Conservation (phyloP, 2,113 vertebrate species). For the Pygoscelis antarcticus region DNA sequence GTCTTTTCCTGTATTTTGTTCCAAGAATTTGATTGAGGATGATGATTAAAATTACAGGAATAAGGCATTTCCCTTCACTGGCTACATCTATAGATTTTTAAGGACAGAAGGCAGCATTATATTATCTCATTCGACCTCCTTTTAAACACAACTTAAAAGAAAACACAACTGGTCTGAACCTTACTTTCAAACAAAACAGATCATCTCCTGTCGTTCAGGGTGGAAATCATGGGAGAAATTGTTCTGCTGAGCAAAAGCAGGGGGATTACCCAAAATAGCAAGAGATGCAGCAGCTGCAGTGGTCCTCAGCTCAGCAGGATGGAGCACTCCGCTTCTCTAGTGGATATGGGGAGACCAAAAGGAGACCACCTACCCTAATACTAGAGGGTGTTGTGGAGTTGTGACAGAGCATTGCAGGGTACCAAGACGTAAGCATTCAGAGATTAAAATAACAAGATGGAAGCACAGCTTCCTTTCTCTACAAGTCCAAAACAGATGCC, state of each 20-base stretch:
- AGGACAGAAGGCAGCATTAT: neutral
- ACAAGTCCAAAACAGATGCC: neutral
- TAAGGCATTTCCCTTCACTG: neutral
- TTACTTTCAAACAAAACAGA: neutral
- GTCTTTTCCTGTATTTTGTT: neutral
- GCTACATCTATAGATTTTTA: neutral
- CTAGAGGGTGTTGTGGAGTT: neutral
- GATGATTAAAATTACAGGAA: neutral
- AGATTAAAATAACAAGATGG: neutral
- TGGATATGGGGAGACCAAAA: rapidly evolving
- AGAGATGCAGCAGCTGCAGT: neutral
- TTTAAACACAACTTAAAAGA: neutral
- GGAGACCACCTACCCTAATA: neutral
- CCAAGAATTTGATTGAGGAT: neutral
- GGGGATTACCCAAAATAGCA: neutral
- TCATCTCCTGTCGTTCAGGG: neutral
- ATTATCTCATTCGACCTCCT: neutral
- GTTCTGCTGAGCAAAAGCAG: neutral
- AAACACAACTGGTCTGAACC: neutral
- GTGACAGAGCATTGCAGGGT: neutral
- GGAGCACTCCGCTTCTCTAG: neutral
- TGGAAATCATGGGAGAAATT: neutral
- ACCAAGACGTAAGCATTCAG: neutral
- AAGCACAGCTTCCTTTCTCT: neutral
- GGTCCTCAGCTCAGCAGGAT: neutral